Evolutionary conservation across 2,888 invertebrate genomes (phyloP).

Genomic region (Dasysyrphus tricinctus): DNA sequence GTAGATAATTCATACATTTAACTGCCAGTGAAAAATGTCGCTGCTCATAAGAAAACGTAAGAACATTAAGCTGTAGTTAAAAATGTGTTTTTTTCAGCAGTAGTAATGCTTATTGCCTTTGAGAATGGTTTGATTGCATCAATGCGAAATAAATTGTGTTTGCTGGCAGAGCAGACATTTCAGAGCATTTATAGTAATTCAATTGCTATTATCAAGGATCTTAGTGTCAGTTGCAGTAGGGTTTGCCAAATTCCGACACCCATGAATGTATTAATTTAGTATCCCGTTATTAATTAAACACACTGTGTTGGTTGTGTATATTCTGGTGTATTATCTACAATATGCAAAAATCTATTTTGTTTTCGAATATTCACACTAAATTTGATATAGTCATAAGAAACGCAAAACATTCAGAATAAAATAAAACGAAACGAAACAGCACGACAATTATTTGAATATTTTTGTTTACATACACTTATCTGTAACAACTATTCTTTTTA

Average conservation of each 20-base stretch:
- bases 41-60: no score
- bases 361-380: background rate
- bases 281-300: background rate
- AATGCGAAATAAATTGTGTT: background rate
- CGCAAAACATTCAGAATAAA: background rate
- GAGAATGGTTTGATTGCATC: background rate
- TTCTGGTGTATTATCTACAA: background rate
- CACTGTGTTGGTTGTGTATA: background rate
- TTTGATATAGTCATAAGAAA: background rate
- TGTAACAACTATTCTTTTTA: slow-evolving; percentile 59
- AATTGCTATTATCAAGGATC: background rate
- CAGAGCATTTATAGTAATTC: background rate
- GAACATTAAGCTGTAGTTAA: background rate
- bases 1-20: background rate
- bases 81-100: background rate
- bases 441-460: slow-evolving; percentile 37
- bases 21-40: background rate
- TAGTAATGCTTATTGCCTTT: background rate
- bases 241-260: background rate
- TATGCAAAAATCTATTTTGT: background rate
- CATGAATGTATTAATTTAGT: background rate
- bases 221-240: background rate
- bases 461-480: slow-evolving; percentile 51
- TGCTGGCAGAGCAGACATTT: background rate
- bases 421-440: slow-evolving; percentile 20